Conservation (phyloP, 2,888 invertebrate genomes). For the Myopa tessellatipennis region DNA sequence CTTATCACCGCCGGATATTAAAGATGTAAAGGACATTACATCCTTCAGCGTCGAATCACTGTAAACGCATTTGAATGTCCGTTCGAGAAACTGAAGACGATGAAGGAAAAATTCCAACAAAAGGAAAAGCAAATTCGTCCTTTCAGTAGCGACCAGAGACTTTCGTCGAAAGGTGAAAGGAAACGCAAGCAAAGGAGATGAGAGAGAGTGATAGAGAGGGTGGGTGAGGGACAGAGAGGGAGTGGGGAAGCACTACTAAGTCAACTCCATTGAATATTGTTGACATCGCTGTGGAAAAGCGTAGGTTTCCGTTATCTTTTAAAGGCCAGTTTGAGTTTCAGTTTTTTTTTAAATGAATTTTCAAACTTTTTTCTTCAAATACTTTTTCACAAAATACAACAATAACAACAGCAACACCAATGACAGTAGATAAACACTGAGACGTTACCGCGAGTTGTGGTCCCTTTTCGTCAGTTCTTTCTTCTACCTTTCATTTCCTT, state of each 20-base stretch:
- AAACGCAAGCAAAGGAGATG: neutral
- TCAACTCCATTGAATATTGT: neutral
- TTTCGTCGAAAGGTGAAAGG: too few relatives aligned
- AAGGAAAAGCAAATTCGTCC: too few relatives aligned
- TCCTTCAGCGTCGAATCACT: constrained; percentile 50
- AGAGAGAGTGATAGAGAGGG: too few relatives aligned
- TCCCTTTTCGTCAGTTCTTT: too few relatives aligned
- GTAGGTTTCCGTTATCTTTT: neutral
- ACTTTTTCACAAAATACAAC: neutral
- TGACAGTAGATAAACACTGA: neutral
- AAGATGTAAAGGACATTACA: constrained; percentile 61
- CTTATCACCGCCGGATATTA: constrained; percentile 67
- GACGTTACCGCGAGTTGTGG: too few relatives aligned
- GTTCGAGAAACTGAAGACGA: constrained; percentile 39
- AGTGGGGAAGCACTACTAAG: neutral
- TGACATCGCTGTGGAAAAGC: neutral
- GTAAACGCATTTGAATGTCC: constrained; percentile 54
- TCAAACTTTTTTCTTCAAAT: neutral
- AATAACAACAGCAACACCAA: neutral
- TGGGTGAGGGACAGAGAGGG: neutral
- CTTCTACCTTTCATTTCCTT: too few relatives aligned
- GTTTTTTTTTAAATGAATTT: neutral
- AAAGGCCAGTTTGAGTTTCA: neutral
- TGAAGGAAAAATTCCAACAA: constrained; percentile 18
- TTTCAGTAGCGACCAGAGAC: too few relatives aligned